Percentiles rank a stretch among this genome's conserved stretches.
Evolutionary conservation across 1,140 invertebrate species (phyloP).

Genomic region (Drosophila ananassae): DNA sequence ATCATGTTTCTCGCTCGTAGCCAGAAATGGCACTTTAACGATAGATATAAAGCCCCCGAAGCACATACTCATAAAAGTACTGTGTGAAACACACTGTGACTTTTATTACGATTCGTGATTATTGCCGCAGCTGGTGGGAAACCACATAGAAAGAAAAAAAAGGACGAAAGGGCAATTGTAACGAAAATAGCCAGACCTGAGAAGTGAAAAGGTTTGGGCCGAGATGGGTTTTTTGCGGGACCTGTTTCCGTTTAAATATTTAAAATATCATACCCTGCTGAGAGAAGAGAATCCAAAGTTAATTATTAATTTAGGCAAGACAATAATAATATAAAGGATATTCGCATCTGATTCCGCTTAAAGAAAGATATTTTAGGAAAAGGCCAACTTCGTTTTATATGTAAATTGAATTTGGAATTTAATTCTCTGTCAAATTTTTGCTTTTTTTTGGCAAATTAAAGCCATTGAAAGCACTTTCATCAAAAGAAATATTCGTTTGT

Average conservation of each 20-base stretch:
- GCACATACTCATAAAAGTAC: conserved; percentile 17
- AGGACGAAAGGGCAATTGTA: conserved; percentile 50
- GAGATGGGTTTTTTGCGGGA: conserved; percentile 15
- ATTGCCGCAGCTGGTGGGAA: conserved; percentile 45
- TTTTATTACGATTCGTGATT: conserved; percentile 67
- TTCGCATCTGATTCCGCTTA: too few species aligned
- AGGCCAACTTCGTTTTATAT: conserved; percentile 7
- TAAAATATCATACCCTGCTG: conserved; percentile 59
- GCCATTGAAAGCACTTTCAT: conserved; percentile 37
- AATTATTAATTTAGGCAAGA: conserved; percentile 45
- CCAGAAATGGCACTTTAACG: not conserved
- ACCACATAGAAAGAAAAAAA: not conserved
- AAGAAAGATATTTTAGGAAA: not conserved
- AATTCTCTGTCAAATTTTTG: conserved; percentile 19
- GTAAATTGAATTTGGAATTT: conserved; percentile 39
- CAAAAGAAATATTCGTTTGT: conserved; percentile 26
- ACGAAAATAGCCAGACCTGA: conserved; percentile 43
- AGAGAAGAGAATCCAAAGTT: conserved; percentile 22
- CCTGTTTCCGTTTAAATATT: conserved; percentile 63
- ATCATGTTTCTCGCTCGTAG: not conserved
- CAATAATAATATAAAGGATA: conserved; percentile 37
- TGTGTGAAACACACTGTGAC: conserved; percentile 31
- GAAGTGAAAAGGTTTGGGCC: conserved; percentile 12
- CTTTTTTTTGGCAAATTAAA: conserved; percentile 20
- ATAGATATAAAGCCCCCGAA: not conserved